Evolutionary conservation across 2,888 invertebrate species (phyloP).

Genomic region (Seira sanloemensis): DNA sequence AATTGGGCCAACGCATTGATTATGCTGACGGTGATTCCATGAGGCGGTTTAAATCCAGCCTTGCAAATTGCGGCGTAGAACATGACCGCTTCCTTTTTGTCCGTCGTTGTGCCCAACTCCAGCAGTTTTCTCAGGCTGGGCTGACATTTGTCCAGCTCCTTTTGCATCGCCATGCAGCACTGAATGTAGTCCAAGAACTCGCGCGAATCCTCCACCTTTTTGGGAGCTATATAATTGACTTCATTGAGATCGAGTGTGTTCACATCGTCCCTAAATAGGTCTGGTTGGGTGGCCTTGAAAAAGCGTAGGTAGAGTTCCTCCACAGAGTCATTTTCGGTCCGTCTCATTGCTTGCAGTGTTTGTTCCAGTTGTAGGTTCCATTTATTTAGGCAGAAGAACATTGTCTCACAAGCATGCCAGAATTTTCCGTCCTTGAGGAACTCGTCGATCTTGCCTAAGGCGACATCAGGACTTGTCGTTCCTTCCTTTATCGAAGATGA

Average conservation of each 20-base stretch:
- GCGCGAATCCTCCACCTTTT: conserved; percentile 15
- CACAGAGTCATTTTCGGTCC: not conserved
- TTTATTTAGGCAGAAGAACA: conserved; percentile 11
- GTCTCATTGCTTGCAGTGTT: not conserved
- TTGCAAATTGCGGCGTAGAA: conserved; percentile 62
- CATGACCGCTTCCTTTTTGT: conserved; percentile 68
- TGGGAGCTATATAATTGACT: conserved; percentile 39
- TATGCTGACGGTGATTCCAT: conserved; percentile 52
- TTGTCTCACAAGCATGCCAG: conserved; percentile 65
- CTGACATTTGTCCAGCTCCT: conserved; percentile 47
- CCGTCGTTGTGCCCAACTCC: conserved; percentile 65
- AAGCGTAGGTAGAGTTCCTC: conserved; percentile 38
- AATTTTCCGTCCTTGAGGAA: conserved; percentile 39
- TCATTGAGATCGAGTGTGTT: conserved; percentile 44
- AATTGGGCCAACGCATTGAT: conserved; percentile 66
- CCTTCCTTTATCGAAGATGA: conserved; percentile 1
- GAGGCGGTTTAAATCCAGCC: conserved; percentile 50
- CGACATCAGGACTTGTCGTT: conserved; percentile 27
- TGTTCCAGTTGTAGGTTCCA: conserved; percentile 31
- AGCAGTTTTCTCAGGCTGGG: conserved; percentile 65
- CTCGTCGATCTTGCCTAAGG: conserved; percentile 40
- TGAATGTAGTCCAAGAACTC: conserved; percentile 30
- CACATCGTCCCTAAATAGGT: conserved; percentile 34
- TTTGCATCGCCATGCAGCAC: conserved; percentile 18
- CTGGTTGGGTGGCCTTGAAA: conserved; percentile 27